Base-by-base conservation (phyloP, 1,140 invertebrate species). In the Drosophila grimshawi region DNA sequence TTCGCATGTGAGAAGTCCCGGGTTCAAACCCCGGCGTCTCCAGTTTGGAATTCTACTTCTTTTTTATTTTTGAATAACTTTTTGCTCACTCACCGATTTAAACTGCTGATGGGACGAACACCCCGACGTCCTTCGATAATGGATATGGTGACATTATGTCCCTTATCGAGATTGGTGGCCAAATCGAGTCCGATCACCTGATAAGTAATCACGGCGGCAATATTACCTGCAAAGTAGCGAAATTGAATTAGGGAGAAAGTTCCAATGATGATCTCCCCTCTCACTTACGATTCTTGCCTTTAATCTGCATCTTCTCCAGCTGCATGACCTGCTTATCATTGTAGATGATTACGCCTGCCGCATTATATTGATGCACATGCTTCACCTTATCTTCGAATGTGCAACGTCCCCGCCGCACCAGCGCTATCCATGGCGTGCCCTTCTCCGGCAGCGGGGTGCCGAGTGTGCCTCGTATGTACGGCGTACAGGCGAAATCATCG, bases 1-100 rank as follows among this genome's bases (percentile, higher is more conserved):
- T 97, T 97, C 96, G 96, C 96, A 97, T 97, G 96, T 96, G 96
- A 96, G 96, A 97, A 96, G 96, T 95, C 96, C 96, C 95, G 95
- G 96, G 96, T 96, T 96, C 96, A 95, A 96, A 96, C 95, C 96
- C 95, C 95, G 94, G 95, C 94, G 95, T 95, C 95, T 95, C 94
- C 95, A 95, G 10, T 48, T 8, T 41, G 3, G 2, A 29, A 30
- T 5, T 52, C 4, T 27, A 0, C 3, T 33, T 52, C n/a, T 61
- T 65, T 37, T 35, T 53, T 30, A 2, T 41, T 59, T 60, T 49
- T 45, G n/a, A 4, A 11, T 6, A 19, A 10, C 19, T 5, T 43
- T 68, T 62, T 46, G 8, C 41, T 32, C 3, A 62, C 75, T 77
- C 73, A 92, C 91, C 80, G 64, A 69, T 92, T 92, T 7, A 92